phyloP scores from a whole-genome alignment of 2,113 vertebrate species.

The Cochlearius cochlearius region DNA sequence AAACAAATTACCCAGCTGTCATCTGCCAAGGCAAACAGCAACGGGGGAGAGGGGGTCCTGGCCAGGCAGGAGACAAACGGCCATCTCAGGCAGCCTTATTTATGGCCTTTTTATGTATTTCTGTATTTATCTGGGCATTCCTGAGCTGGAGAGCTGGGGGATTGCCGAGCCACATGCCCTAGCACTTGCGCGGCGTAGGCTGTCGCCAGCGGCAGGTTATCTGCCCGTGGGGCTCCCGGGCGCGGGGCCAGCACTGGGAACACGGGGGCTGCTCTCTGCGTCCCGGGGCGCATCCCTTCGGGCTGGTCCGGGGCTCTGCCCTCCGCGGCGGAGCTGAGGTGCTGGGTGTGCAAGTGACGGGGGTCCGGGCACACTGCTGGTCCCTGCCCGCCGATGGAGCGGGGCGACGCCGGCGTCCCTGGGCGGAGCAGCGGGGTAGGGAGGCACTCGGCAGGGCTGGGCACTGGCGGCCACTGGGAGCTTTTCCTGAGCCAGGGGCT shows the following conservation, averaged over 20 bases:
- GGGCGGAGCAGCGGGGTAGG: fast-evolving
- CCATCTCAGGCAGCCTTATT: conserved; percentile 65
- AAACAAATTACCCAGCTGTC: conserved; percentile 73
- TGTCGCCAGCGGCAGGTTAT: not conserved
- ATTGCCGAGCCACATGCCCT: not conserved
- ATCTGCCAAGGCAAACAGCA: conserved; percentile 72
- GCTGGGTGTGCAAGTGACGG: not conserved
- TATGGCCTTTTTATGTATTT: conserved; percentile 65
- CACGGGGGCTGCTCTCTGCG: not conserved
- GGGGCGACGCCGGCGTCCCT: fast-evolving
- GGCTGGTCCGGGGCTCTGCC: not conserved
- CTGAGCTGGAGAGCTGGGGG: conserved; percentile 42
- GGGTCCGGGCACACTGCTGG: not conserved
- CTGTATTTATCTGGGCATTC: conserved; percentile 67
- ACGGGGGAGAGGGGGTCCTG: conserved; percentile 33
- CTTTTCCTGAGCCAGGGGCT: not conserved
- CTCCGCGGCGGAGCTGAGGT: not conserved
- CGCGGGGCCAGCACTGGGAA: not conserved
- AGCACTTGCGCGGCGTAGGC: not conserved
- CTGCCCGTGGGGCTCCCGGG: not conserved
- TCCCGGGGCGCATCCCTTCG: not conserved
- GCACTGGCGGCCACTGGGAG: not conserved
- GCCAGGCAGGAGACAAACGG: conserved; percentile 50
- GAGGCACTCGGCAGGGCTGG: not conserved
- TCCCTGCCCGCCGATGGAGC: fast-evolving